Base-by-base conservation (phyloP, 2,797 vertebrate genomes). In the Lithobates sylvaticus region DNA sequence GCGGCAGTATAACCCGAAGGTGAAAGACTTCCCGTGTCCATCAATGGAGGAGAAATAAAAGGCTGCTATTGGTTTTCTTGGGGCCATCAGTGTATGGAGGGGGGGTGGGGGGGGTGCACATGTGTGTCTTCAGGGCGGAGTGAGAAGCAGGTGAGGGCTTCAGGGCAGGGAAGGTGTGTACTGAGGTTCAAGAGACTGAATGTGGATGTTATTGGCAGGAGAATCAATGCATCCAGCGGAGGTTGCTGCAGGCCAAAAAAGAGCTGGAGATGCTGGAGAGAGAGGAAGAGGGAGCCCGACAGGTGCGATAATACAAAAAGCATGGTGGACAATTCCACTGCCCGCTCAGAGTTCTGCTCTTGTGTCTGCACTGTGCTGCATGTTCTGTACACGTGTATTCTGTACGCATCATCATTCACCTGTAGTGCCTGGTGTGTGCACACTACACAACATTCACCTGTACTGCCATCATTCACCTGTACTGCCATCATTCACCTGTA, bases 191-290 rank as follows among this genome's bases (percentile, higher is more conserved):
- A 32, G 26, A 83, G 39, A 42, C 75, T 84, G 76, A 87, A 75
- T 80, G 61, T 84, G 81, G 70, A 79, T 87, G 32, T 87, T 87
- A 84, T 87, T 69, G 81, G 67, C 86, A 87, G 86, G 86, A 87
- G 44, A 84, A 87, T 87, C 61, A 79, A 58, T 79, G 81, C 86
- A 87, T 87, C 74, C 81, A 87, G 86, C 73, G 81, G 86, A 79
- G 86, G 39, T 47, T 87, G 76, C 81, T 64, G 34, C 76, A 84
- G 81, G 86, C 86, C 83, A 84, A 79, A 61, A 87, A 64, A 80
- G 81, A 84, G 76, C 81, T 87, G 86, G 81, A 87, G 76, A 39
- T 69, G 76, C 81, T 87, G 81, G 86, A 87, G 61, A 68, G 76
- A 74, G 76, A 79, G 81, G 86, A 87, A 74, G 69, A 79, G 27